A percentile compares a stretch with the other conserved stretches of the same genome.
Evolutionary conservation across 2,888 invertebrate genomes (phyloP).

Genomic region (Chrysotoxum bicinctum): DNA sequence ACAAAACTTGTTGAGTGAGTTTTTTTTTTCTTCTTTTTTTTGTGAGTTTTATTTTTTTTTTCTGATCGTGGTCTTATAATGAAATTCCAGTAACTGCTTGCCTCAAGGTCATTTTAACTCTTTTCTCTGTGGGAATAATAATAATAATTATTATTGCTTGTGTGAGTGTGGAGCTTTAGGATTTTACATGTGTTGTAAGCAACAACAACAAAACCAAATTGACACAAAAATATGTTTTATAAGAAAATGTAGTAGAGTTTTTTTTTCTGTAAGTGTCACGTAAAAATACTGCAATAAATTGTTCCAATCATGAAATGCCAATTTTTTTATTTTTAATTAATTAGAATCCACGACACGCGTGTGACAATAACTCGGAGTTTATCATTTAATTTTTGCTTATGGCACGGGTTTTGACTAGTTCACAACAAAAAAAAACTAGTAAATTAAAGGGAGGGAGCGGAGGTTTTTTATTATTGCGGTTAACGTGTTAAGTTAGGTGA

Average conservation of each 20-base stretch:
- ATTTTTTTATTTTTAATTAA: constrained; percentile 37
- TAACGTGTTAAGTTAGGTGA: background rate
- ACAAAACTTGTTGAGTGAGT: constrained; percentile 65
- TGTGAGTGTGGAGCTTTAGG: background rate
- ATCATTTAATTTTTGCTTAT: constrained; percentile 4
- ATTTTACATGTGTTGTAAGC: background rate
- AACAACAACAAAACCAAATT: background rate
- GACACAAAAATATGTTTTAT: background rate
- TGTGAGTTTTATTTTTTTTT: constrained; percentile 35
- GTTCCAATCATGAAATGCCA: constrained; percentile 40
- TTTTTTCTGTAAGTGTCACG: constrained; percentile 21
- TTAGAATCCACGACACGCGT: constrained; percentile 50
- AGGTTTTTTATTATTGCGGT: background rate
- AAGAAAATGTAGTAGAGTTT: background rate
- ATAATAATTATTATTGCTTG: background rate
- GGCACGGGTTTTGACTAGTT: background rate
- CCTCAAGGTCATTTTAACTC: constrained; percentile 68
- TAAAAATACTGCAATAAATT: constrained; percentile 53
- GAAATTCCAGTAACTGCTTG: constrained; percentile 64
- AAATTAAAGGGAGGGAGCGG: background rate
- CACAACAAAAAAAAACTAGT: background rate
- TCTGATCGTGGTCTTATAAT: constrained; percentile 59
- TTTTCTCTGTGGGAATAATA: constrained; percentile 48
- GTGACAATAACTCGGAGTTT: constrained; percentile 42
- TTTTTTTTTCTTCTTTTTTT: constrained; percentile 32